A percentile compares a stretch with the other conserved stretches of the same genome.
These are phyloP conservation scores for Loris lydekkerianus DNA, from an alignment of 2,797 vertebrate genomes.

Conservation along the genomic window DNA sequence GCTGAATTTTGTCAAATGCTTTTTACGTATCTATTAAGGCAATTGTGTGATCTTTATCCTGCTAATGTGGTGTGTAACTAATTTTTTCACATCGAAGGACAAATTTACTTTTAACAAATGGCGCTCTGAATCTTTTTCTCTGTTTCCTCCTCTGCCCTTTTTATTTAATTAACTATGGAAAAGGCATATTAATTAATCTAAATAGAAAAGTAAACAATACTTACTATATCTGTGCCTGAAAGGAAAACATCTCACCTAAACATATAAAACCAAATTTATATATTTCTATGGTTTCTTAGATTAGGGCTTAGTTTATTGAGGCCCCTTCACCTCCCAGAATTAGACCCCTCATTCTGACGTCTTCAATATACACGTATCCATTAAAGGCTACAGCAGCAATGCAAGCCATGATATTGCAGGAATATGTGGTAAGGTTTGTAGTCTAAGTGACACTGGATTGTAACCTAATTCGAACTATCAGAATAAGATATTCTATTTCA, in stretches of 20 bases:
- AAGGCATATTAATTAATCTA: not conserved
- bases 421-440: not conserved
- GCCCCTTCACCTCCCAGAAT: not conserved
- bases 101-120: conserved; percentile 34
- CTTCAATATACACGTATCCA: not conserved
- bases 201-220: not conserved
- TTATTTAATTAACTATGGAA: not conserved
- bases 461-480: not conserved
- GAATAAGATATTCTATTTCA: not conserved
- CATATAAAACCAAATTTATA: not conserved
- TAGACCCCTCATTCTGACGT: not conserved
- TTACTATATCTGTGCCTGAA: not conserved
- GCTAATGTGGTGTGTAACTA: not conserved
- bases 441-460: not conserved
- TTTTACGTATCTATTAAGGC: not conserved
- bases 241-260: not conserved
- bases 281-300: not conserved
- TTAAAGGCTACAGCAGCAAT: not conserved
- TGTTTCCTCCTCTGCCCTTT: not conserved
- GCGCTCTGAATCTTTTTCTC: not conserved
- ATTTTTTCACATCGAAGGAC: not conserved
- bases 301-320: not conserved
- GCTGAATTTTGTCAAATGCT: not conserved
- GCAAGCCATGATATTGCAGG: not conserved
- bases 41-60: too few relatives aligned